Evolutionary conservation across 2,797 vertebrate genomes (phyloP).

Genomic region (Falco concolor): DNA sequence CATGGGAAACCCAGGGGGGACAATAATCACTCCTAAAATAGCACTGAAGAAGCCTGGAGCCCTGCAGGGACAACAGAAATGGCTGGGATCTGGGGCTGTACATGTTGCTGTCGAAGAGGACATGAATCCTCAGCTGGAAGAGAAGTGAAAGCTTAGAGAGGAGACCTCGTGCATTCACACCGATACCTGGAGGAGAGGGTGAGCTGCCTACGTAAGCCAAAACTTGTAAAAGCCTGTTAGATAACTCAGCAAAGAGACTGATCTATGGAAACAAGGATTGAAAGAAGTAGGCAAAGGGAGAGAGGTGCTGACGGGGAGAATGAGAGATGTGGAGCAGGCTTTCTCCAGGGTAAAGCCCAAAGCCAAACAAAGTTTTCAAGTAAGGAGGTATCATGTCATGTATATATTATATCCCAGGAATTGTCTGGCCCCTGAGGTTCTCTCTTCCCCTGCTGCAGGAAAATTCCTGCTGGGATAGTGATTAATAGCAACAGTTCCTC

Average conservation of each 20-base stretch:
- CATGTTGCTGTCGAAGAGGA: neutral
- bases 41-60: neutral
- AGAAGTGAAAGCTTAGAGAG: neutral
- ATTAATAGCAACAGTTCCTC: neutral
- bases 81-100: neutral
- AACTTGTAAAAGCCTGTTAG: neutral
- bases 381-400: neutral
- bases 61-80: neutral
- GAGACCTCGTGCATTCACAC: rapidly evolving
- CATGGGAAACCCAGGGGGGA: neutral
- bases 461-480: neutral
- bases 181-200: neutral
- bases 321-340: neutral
- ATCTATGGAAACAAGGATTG: neutral
- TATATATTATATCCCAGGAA: neutral
- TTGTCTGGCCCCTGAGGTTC: neutral
- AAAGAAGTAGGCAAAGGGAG: neutral
- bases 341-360: neutral
- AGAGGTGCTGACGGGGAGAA: neutral
- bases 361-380: neutral
- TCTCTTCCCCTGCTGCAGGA: neutral
- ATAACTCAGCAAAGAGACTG: neutral
- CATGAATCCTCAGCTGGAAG: neutral
- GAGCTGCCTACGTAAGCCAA: neutral
- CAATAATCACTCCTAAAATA: neutral